Evolutionary conservation across 2,888 invertebrate species (phyloP), one percentile per base, ranked within the genome.

Genomic region (Xestia xanthographa): DNA sequence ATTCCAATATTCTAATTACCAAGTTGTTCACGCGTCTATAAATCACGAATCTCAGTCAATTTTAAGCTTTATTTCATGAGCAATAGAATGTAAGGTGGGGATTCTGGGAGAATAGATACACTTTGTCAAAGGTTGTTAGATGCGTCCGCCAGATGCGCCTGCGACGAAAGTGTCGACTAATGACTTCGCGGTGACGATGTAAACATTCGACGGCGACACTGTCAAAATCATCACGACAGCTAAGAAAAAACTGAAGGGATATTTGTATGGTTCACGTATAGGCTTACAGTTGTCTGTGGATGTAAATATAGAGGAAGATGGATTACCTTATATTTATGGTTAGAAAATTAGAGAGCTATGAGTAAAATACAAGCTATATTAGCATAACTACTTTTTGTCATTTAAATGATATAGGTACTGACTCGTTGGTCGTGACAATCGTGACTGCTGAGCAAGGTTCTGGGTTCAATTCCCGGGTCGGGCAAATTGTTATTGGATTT

Each of bases 151-250:
- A 96, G 95, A 96, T 96, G 96, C 92, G 92, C 89, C 76, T 84
- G 88, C 91, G 91, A 90, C 89, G 87, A 92, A 91, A 91, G 91
- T 92, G 94, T 92, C 94, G 93, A 95, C 96, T 96, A 96, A 96
- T 96, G 96, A 95, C 93, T 92, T 89, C 92, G 90, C 88, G 91
- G 94, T 92, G 96, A 95, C 93, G 96, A 96, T 94, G 94, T 95
- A 94, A 95, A 94, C 95, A 95, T 92, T 95, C 94, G 92, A 91
- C 93, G 91, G 88, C 29, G 76, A 89, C 84, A 88, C 93, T 95
- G 96, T 95, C 94, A 95, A 93, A 95, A 92, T 92, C 94, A 94
- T 95, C 94, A 94, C 87, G 77, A 90, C 86, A 83, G 88, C 87
- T 82, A 83, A 83, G 78, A 89, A 92, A 93, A 93, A 92, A 91